phyloP scores from a whole-genome alignment of 2,797 vertebrate genomes.

The Spea hammondii region DNA sequence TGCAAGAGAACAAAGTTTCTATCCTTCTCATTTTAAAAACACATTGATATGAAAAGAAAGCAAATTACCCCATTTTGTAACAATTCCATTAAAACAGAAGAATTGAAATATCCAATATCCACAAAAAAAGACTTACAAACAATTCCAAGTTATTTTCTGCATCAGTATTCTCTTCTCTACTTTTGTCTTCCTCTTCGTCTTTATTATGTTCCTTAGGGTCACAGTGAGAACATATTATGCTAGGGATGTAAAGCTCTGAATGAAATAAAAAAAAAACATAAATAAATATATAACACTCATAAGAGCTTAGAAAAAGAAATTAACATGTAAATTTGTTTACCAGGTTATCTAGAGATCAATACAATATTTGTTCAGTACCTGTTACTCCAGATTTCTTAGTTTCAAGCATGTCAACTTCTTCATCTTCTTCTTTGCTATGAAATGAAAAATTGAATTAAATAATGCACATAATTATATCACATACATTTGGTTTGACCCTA shows the following conservation, averaged over 20 bases:
- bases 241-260: constrained; percentile 38
- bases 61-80: constrained; percentile 33
- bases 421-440: constrained; percentile 45
- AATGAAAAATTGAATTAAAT: constrained; percentile 8
- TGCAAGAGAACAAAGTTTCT: constrained; percentile 23
- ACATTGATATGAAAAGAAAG: constrained; percentile 35
- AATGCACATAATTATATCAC: neutral
- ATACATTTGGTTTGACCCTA: neutral
- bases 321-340: neutral
- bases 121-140: constrained; percentile 69
- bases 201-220: constrained; percentile 28
- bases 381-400: neutral
- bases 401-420: constrained; percentile 22
- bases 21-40: constrained; percentile 34
- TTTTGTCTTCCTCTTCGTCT: constrained; percentile 57
- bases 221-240: constrained; percentile 41
- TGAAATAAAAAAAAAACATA: neutral
- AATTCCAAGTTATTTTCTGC: constrained; percentile 70
- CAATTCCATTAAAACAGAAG: constrained; percentile 30
- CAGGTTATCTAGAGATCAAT: neutral
- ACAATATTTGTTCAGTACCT: constrained; percentile 21
- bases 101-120: constrained; percentile 30
- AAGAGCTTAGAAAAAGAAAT: too few species aligned
- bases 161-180: constrained; percentile 58
- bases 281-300: neutral